These are phyloP conservation scores for Himantopus leucocephalus DNA, from an alignment of 2,113 vertebrate genomes.

Conservation along the genomic window DNA sequence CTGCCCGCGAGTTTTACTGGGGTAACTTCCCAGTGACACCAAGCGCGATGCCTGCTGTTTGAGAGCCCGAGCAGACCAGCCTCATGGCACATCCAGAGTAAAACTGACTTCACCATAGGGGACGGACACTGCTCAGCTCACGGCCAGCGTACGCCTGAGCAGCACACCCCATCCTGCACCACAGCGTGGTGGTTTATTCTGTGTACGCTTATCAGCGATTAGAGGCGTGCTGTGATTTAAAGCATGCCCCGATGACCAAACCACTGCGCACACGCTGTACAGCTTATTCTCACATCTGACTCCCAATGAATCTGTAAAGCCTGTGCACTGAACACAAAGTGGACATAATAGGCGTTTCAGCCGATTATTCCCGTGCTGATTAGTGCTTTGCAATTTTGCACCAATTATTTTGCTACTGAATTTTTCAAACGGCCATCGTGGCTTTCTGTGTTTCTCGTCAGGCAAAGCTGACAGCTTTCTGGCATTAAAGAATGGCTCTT, in stretches of 20 bases:
- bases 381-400: neutral
- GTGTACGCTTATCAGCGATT: rapidly evolving
- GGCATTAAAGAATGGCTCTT: neutral
- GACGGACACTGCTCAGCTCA: rapidly evolving
- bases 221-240: neutral
- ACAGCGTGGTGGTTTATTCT: too few species aligned
- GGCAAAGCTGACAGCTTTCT: neutral
- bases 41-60: rapidly evolving
- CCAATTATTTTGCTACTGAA: neutral
- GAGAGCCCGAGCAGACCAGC: neutral
- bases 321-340: neutral
- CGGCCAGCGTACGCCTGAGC: too few species aligned
- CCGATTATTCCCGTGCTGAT: neutral
- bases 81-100: neutral
- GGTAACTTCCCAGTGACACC: neutral
- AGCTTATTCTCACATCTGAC: neutral
- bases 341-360: neutral
- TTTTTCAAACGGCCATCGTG: neutral
- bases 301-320: neutral
- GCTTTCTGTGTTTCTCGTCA: neutral
- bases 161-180: too few species aligned
- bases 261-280: too few species aligned
- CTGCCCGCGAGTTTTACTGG: neutral
- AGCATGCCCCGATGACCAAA: neutral
- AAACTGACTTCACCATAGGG: rapidly evolving